Evolutionary conservation across 2,797 vertebrate species (phyloP).

Genomic region (Pangasius macronema): DNA sequence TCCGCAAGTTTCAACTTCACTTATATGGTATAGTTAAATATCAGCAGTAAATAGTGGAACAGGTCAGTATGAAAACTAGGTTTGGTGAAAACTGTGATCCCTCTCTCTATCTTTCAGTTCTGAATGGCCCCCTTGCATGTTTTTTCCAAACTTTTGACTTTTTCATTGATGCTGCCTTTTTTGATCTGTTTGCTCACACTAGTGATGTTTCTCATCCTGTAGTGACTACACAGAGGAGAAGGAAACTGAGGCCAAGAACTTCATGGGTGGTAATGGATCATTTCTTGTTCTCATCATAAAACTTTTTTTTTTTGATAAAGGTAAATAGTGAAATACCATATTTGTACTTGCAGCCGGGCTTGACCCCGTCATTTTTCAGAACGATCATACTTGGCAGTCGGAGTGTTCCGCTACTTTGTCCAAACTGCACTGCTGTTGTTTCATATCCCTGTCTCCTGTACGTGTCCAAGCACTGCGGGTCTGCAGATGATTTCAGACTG

Average conservation of each 20-base stretch:
- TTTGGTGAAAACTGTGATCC: slow-evolving; percentile 48
- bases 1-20: background rate
- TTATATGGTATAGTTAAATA: background rate
- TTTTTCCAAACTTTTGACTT: slow-evolving; percentile 40
- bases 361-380: slow-evolving; percentile 43
- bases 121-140: slow-evolving; percentile 55
- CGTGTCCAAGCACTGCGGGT: slow-evolving; percentile 51
- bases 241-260: slow-evolving; percentile 82
- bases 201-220: slow-evolving; percentile 61
- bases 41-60: slow-evolving; percentile 13
- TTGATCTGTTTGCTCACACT: slow-evolving; percentile 51
- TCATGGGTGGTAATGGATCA: slow-evolving; percentile 78
- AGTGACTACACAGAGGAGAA: slow-evolving; percentile 92
- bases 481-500: slow-evolving; percentile 53
- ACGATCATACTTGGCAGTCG: slow-evolving; percentile 57
- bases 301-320: slow-evolving; percentile 26
- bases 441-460: slow-evolving; percentile 60
- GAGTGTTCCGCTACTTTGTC: slow-evolving; percentile 68
- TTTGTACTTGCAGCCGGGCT: slow-evolving; percentile 26
- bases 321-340: slow-evolving; percentile 27
- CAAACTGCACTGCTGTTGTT: slow-evolving; percentile 67
- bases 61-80: slow-evolving; percentile 39
- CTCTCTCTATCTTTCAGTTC: slow-evolving; percentile 35
- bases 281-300: slow-evolving; percentile 34
- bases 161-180: slow-evolving; percentile 57